phyloP scores from a whole-genome alignment of 2,113 vertebrate genomes.

The Orcinus orca region DNA sequence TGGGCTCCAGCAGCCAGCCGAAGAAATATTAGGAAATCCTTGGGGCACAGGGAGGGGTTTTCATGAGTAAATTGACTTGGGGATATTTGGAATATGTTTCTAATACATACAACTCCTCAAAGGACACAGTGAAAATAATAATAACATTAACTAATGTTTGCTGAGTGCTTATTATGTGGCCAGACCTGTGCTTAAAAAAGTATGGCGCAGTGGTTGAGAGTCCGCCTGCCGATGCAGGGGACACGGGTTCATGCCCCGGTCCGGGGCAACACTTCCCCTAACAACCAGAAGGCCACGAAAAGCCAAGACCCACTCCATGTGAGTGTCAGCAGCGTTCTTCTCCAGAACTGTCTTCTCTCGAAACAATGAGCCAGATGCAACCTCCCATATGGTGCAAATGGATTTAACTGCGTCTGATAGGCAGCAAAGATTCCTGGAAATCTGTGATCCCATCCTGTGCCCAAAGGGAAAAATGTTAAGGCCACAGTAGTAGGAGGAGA shows the following conservation, averaged over 20 bases:
- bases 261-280: neutral
- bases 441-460: neutral
- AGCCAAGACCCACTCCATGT: neutral
- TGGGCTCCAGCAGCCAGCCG: neutral
- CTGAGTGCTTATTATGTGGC: neutral
- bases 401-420: neutral
- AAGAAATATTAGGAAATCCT: neutral
- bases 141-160: neutral
- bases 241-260: too few relatives aligned
- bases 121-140: neutral
- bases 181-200: neutral
- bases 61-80: neutral
- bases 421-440: constrained; percentile 1
- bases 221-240: too few relatives aligned
- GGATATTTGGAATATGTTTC: neutral
- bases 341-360: neutral
- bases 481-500: neutral
- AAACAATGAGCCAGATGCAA: neutral
- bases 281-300: neutral
- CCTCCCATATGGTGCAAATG: neutral
- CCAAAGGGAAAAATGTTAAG: neutral
- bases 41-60: neutral
- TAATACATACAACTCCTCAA: constrained; percentile 16
- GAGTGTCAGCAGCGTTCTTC: neutral
- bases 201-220: too few relatives aligned